Evolutionary conservation across 2,113 vertebrate species (phyloP).

Genomic region (Tetraodon nigroviridis): DNA sequence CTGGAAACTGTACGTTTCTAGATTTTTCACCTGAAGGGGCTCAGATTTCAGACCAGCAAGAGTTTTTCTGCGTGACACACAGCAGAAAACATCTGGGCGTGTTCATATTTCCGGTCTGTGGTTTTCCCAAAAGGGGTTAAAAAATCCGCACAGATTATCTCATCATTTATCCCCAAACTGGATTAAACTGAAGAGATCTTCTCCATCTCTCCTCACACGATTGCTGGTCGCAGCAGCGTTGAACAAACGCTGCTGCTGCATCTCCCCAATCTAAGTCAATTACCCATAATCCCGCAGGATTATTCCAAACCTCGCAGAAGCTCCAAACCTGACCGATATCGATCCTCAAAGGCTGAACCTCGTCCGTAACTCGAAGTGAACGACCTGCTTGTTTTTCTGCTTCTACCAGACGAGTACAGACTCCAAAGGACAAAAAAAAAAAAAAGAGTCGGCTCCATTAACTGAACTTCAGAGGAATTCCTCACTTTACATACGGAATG

Average conservation of each 20-base stretch:
- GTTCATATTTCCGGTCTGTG: too few species aligned
- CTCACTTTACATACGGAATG: conserved; percentile 80
- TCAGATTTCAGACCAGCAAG: too few species aligned
- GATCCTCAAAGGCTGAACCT: conserved; percentile 42
- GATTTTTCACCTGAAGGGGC: too few species aligned
- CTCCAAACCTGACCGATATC: conserved; percentile 23
- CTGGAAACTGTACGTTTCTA: too few species aligned
- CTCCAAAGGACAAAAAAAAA: conserved; percentile 56
- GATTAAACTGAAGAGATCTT: neutral
- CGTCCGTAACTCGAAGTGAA: conserved; percentile 29
- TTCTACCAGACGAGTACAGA: conserved; percentile 37
- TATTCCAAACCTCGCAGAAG: conserved; percentile 24
- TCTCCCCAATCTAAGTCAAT: conserved; percentile 45
- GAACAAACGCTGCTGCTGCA: conserved; percentile 29
- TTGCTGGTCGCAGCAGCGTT: neutral
- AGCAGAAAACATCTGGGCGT: too few species aligned
- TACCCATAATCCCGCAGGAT: conserved; percentile 52
- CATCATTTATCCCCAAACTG: neutral
- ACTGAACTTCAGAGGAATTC: conserved; percentile 80
- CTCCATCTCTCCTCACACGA: neutral
- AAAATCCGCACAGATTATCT: too few species aligned
- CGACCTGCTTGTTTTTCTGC: conserved; percentile 33
- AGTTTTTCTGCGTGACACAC: too few species aligned
- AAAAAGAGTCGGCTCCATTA: conserved; percentile 53
- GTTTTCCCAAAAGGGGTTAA: too few species aligned